A percentile compares a stretch with the other conserved stretches of the same genome.
Evolutionary conservation across 2,113 vertebrate genomes (phyloP).

Genomic region (Grus americana): DNA sequence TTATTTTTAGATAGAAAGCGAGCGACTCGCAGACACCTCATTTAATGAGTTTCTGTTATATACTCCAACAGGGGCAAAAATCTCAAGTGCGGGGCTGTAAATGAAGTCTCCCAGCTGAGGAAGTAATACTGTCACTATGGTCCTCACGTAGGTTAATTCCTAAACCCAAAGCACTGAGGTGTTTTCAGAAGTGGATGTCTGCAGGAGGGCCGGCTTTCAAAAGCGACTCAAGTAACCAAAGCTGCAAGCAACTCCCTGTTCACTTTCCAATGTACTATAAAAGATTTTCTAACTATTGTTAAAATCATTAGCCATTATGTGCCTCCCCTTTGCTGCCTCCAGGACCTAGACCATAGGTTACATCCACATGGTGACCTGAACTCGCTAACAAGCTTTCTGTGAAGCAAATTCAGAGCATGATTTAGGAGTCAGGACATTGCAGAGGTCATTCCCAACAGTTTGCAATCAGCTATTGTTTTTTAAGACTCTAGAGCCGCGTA

Average conservation of each 20-base stretch:
- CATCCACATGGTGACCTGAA: background rate
- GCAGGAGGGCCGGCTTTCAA: background rate
- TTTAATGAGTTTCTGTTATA: slow-evolving; percentile 9
- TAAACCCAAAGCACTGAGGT: background rate
- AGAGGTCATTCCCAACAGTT: background rate
- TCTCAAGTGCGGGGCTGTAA: background rate
- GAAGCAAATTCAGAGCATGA: background rate
- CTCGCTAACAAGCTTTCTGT: background rate
- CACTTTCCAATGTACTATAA: fast-evolving
- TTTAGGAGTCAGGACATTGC: background rate
- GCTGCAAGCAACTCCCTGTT: background rate
- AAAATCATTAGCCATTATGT: background rate
- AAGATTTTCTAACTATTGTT: background rate
- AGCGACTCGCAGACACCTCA: background rate
- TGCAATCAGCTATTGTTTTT: background rate
- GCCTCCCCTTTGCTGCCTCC: background rate
- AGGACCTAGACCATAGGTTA: background rate
- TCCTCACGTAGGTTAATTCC: slow-evolving; percentile 25
- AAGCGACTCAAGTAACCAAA: background rate
- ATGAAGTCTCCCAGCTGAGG: background rate
- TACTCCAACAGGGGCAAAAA: background rate
- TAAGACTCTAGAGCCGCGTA: background rate
- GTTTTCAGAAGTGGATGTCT: background rate
- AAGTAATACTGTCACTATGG: background rate
- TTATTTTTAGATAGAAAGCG: slow-evolving; percentile 1